A percentile compares a stretch with the other conserved stretches of the same genome.
These are phyloP conservation scores for Cantharis rufa DNA, from an alignment of 2,888 invertebrate genomes.

Conservation along the genomic window DNA sequence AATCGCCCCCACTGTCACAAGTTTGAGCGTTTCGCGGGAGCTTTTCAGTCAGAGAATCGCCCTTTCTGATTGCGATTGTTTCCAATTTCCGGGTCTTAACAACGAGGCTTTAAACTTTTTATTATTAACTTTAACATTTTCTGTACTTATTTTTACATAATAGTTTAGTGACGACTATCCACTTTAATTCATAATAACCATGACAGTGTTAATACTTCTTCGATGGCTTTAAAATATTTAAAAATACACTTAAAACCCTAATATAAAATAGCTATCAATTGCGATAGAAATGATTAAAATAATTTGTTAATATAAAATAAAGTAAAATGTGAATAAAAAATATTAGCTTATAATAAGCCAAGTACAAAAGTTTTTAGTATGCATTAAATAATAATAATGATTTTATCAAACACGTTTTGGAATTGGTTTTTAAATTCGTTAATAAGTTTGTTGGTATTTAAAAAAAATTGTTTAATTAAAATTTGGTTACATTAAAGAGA, in stretches of 20 bases:
- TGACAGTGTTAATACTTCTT: background rate
- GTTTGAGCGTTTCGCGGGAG: conserved; percentile 40
- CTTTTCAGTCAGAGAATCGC: conserved; percentile 38
- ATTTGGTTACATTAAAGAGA: background rate
- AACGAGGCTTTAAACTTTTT: conserved; percentile 5
- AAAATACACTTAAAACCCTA: background rate
- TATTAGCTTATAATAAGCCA: background rate
- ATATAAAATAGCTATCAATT: background rate
- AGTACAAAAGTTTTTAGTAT: background rate
- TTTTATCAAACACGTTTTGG: background rate
- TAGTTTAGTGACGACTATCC: background rate
- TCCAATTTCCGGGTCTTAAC: conserved; percentile 20
- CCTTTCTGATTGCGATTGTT: conserved; percentile 28
- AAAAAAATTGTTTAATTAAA: background rate
- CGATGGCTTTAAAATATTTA: background rate
- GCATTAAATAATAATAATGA: background rate
- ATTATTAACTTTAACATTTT: background rate
- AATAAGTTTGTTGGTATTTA: background rate
- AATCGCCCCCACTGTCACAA: conserved; percentile 33
- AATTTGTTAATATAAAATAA: background rate
- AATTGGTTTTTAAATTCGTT: background rate
- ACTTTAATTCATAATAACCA: background rate
- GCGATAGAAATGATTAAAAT: background rate
- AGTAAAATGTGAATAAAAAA: background rate
- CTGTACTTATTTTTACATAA: background rate